These are phyloP conservation scores for Melieria picta DNA, from an alignment of 2,888 invertebrate genomes.

Conservation along the genomic window DNA sequence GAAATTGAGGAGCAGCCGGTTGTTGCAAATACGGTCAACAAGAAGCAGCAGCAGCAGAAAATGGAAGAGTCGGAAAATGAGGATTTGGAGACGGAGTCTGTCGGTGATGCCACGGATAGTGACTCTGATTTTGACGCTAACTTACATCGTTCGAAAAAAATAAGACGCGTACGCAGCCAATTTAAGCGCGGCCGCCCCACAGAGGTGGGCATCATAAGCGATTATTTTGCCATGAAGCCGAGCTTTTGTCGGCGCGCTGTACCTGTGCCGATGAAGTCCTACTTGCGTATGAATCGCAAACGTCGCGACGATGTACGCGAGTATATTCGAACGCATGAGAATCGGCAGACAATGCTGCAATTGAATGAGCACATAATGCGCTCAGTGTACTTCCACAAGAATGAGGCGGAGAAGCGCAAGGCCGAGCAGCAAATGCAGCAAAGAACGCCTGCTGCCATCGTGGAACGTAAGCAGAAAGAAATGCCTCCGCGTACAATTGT, in stretches of 20 bases:
- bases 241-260: conserved; percentile 53
- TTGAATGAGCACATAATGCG: conserved; percentile 51
- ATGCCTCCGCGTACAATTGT: not conserved
- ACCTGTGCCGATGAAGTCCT: conserved; percentile 52
- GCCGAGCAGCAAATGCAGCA: no score
- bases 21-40: conserved; percentile 19
- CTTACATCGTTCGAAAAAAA: conserved; percentile 8
- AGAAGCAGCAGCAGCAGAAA: conserved; percentile 7
- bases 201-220: conserved; percentile 32
- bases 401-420: conserved; percentile 46
- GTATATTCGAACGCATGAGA: conserved; percentile 49
- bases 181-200: conserved; percentile 23
- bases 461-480: no score
- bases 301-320: conserved; percentile 43
- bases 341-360: conserved; percentile 43
- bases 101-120: conserved; percentile 20
- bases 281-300: conserved; percentile 51
- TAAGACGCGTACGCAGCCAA: not conserved
- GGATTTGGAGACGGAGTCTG: conserved; percentile 1
- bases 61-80: conserved; percentile 25
- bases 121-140: conserved; percentile 6
- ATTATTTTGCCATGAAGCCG: conserved; percentile 37
- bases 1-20: conserved; percentile 17
- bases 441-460: no score
- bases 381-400: conserved; percentile 55